These are phyloP conservation scores for Erethizon dorsatum DNA, from an alignment of 2,797 vertebrate species.

Conservation along the genomic window DNA sequence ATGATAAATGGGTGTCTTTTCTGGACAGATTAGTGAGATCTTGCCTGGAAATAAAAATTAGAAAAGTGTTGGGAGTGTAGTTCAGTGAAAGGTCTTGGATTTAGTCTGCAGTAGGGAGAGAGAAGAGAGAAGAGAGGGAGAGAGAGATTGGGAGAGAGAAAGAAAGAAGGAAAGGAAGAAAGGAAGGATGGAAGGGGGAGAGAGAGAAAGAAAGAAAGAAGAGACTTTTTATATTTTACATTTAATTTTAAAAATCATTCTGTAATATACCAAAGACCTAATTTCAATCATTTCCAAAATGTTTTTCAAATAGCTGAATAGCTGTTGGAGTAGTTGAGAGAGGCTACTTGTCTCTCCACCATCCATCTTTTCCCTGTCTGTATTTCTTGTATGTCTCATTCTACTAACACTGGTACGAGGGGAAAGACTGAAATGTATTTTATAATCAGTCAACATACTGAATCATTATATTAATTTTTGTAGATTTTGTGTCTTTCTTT, in stretches of 20 bases:
- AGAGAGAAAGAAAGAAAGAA: too few relatives aligned
- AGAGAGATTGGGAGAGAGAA: too few relatives aligned
- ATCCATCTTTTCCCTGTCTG: background rate
- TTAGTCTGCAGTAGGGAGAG: too few relatives aligned
- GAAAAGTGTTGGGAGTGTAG: background rate
- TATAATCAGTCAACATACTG: background rate
- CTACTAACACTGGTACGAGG: background rate
- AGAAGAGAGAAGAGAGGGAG: too few relatives aligned
- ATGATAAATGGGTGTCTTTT: background rate
- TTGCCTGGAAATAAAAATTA: background rate
- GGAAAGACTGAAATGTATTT: background rate
- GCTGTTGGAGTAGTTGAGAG: background rate
- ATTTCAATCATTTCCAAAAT: background rate
- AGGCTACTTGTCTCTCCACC: background rate
- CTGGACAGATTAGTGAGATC: background rate
- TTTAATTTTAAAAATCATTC: background rate
- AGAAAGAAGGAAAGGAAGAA: too few relatives aligned
- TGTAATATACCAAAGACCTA: background rate
- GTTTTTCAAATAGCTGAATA: background rate
- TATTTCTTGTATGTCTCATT: background rate
- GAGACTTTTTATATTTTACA: background rate
- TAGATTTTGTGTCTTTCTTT: background rate
- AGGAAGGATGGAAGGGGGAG: too few relatives aligned
- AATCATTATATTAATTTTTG: background rate
- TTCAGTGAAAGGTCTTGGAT: background rate